These are phyloP conservation scores for Nycticryphes semicollaris DNA, from an alignment of 2,113 vertebrate species.

Conservation along the genomic window DNA sequence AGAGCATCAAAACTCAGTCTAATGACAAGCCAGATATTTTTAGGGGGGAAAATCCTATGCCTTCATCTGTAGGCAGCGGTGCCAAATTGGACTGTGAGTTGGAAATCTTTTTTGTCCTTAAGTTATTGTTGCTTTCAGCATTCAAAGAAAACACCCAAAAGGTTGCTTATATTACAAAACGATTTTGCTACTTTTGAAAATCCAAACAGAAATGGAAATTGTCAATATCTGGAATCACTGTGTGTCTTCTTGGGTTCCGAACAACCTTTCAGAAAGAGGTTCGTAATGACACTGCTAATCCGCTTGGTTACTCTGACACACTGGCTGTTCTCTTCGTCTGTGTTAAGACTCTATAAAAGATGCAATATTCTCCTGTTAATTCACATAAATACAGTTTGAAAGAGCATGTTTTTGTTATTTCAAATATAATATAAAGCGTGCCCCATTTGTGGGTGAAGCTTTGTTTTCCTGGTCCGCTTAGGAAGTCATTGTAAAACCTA, in stretches of 20 bases:
- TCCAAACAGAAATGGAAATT: not conserved
- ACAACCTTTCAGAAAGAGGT: not conserved
- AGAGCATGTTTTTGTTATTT: not conserved
- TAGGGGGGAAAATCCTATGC: not conserved
- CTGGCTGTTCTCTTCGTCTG: not conserved
- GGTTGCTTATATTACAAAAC: not conserved
- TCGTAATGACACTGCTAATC: not conserved
- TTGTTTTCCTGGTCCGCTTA: not conserved
- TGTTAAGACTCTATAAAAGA: not conserved
- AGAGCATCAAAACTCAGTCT: not conserved
- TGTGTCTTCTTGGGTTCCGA: not conserved
- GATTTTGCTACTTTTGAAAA: not conserved
- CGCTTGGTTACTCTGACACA: not conserved
- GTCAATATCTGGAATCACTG: not conserved
- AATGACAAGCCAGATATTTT: not conserved
- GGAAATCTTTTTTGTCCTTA: not conserved
- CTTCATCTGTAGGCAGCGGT: not conserved
- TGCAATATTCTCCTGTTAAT: not conserved
- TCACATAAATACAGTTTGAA: not conserved
- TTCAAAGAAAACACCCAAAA: not conserved
- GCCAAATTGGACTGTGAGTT: not conserved
- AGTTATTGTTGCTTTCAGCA: not conserved
- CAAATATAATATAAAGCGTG: not conserved
- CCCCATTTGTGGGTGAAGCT: not conserved
- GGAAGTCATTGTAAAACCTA: not conserved